Evolutionary conservation across 2,797 vertebrate genomes (phyloP).

Genomic region (Silurus lanzhouensis): DNA sequence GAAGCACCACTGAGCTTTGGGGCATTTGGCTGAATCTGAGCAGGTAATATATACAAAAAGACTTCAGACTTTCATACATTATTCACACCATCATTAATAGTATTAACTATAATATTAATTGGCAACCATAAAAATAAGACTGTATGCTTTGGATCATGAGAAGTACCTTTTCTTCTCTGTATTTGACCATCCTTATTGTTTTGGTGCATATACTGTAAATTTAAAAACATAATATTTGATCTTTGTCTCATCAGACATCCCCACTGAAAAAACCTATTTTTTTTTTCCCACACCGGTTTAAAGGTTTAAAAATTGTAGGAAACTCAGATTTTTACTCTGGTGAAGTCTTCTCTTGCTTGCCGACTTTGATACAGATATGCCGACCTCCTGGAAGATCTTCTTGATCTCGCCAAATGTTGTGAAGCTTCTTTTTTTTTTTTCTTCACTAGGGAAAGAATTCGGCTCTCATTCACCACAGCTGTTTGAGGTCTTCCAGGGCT

Average conservation of each 20-base stretch:
- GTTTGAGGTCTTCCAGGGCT: not conserved
- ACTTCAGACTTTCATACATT: not conserved
- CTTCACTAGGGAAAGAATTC: not conserved
- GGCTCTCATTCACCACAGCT: not conserved
- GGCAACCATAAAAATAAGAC: not conserved
- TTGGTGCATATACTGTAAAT: not conserved
- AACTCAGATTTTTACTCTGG: not conserved
- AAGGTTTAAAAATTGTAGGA: not conserved
- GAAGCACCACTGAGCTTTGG: not conserved
- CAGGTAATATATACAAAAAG: no score
- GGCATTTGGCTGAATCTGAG: slow-evolving; percentile 13
- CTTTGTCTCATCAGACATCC: not conserved
- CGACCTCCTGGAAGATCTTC: no score
- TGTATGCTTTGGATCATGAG: no score
- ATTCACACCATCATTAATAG: not conserved
- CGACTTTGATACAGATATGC: not conserved
- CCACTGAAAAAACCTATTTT: not conserved
- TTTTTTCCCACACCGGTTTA: not conserved
- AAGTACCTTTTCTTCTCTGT: not conserved
- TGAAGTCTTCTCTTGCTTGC: not conserved
- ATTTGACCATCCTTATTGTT: not conserved
- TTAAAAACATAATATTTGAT: not conserved
- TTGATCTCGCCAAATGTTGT: not conserved
- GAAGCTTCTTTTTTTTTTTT: not conserved
- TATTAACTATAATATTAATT: no score